These are phyloP conservation scores for Oncorhynchus masou DNA, from an alignment of 2,113 vertebrate genomes.

Conservation along the genomic window DNA sequence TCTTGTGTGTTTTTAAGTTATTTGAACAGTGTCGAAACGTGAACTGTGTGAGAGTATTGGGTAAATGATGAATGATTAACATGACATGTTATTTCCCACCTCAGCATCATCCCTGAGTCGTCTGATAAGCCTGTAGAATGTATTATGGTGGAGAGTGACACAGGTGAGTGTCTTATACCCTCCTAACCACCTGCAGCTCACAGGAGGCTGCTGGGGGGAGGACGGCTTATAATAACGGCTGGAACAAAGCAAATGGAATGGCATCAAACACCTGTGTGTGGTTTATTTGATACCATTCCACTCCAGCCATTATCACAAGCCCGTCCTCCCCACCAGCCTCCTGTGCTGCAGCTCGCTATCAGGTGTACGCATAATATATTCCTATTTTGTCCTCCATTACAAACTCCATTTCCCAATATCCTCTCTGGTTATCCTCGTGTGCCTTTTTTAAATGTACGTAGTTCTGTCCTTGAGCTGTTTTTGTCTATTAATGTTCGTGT, in stretches of 20 bases:
- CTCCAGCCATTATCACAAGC: too few species aligned
- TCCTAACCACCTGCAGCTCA: not conserved
- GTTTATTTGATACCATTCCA: too few species aligned
- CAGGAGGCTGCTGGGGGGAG: too few species aligned
- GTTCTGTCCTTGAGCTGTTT: too few species aligned
- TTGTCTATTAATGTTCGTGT: too few species aligned
- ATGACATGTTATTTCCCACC: not conserved
- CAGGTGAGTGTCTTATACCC: not conserved
- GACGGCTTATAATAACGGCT: too few species aligned
- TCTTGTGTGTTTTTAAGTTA: not conserved
- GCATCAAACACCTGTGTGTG: too few species aligned
- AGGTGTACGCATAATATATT: not conserved
- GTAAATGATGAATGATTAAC: not conserved
- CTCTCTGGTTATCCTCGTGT: not conserved
- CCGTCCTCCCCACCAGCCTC: not conserved
- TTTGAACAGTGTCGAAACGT: too few species aligned
- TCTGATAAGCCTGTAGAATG: not conserved
- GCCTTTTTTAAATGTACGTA: too few species aligned
- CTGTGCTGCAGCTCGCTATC: not conserved
- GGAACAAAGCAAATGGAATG: too few species aligned
- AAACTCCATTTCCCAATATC: not conserved
- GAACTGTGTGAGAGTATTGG: not conserved
- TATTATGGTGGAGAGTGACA: not conserved
- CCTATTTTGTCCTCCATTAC: not conserved
- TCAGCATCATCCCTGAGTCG: not conserved